Conservation (phyloP, 2,797 vertebrate genomes). For the Eremophila alpestris region DNA sequence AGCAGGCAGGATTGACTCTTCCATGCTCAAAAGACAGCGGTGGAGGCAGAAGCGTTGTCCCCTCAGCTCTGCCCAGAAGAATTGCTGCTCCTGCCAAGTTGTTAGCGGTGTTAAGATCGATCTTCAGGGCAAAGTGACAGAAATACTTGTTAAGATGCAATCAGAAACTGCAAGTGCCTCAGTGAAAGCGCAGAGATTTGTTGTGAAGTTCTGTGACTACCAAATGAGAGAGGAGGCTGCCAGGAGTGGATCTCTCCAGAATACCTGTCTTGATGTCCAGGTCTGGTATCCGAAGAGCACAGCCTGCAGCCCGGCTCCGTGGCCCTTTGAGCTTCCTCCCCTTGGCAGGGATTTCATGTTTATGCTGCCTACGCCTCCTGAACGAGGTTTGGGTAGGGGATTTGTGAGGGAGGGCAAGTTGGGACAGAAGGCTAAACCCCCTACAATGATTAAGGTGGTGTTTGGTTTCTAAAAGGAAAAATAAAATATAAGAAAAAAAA, state of each 20-base stretch:
- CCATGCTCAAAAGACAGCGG: not conserved
- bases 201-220: not conserved
- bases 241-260: conserved; percentile 1
- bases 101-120: not conserved
- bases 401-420: conserved; percentile 85
- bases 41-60: not conserved
- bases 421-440: conserved; percentile 86
- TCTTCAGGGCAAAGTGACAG: conserved; percentile 14
- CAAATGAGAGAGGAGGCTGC: not conserved
- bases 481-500: conserved; percentile 43
- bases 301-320: conserved; percentile 38
- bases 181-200: not conserved
- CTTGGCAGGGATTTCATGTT: conserved; percentile 38
- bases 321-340: conserved; percentile 50
- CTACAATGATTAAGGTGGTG: conserved; percentile 76
- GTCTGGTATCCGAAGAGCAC: conserved; percentile 79
- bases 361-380: conserved; percentile 67
- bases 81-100: not conserved
- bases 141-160: conserved; percentile 32
- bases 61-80: not conserved
- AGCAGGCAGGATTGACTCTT: not conserved
- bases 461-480: conserved; percentile 81
- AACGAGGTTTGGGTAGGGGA: conserved; percentile 71
- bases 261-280: conserved; percentile 89
- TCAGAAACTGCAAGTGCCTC: not conserved